Evolutionary conservation across 2,888 invertebrate species (phyloP), one percentile per base, ranked within the genome.

Genomic region (Drosophila formosana): DNA sequence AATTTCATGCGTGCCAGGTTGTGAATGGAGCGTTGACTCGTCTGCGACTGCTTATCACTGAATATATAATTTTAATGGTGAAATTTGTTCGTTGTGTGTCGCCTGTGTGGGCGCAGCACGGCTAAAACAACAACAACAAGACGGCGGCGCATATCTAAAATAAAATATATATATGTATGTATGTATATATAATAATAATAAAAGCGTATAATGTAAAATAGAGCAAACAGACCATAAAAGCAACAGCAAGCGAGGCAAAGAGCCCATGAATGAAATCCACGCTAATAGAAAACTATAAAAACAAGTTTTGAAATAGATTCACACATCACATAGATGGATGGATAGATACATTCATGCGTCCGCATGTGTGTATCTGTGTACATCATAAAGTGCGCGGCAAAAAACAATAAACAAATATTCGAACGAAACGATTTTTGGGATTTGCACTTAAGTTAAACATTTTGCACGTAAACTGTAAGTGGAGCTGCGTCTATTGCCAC

Each of bases 181-280:
- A 8, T 32, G 8, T 23, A 45, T 25, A 55, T 28, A 53, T 43
- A 46, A n/a, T 45, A 69, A 76, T 71, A 52, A 66, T 55, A 53
- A 61, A 75, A 72, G 78, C 74, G 77, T 68, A 66, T 68, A 75
- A 66, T 78, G 74, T 74, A 69, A 86, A 85, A 72, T 82, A 71
- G 82, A 77, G 88, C 88, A 88, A 82, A 72, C 85, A 77, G 82
- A 79, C 70, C 85, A 82, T 72, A 85, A 78, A 78, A 78, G 47
- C 57, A 66, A 60, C 69, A 72, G 64, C 41, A 50, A 62, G 56
- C 28, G 50, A 45, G 47, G 13, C 26, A 65, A 46, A 56, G 60
- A 66, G 55, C 50, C 66, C 75, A 83, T 81, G 86, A 85, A 82
- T 82, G 82, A 85, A 83, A 74, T 52, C 66, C 70, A 71, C 60